Evolutionary conservation across 2,888 invertebrate genomes (phyloP).

Genomic region (Bombylius discolor): DNA sequence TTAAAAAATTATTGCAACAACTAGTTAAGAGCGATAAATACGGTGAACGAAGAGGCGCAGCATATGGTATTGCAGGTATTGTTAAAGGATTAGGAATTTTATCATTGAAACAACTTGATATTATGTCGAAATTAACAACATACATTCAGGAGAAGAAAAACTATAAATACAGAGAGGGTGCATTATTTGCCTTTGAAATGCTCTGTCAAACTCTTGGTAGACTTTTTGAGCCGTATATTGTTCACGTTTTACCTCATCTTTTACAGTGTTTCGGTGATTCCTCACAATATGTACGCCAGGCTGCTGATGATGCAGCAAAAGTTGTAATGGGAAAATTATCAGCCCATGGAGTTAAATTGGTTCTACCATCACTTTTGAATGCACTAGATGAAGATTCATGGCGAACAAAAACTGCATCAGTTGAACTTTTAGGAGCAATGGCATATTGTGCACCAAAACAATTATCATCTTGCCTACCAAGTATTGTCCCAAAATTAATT

Average conservation of each 20-base stretch:
- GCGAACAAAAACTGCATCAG: slow-evolving; percentile 94
- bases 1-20: slow-evolving; percentile 74
- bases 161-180: slow-evolving; percentile 86
- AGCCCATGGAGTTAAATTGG: slow-evolving; percentile 94
- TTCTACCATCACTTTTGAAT: slow-evolving; percentile 82
- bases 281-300: slow-evolving; percentile 88
- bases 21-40: slow-evolving; percentile 84
- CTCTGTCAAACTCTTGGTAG: slow-evolving; percentile 79
- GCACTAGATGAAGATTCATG: slow-evolving; percentile 97
- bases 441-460: slow-evolving; percentile 99
- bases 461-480: slow-evolving; percentile 91
- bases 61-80: slow-evolving; percentile 91
- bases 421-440: slow-evolving; percentile 94
- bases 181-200: slow-evolving; percentile 95
- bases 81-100: slow-evolving; percentile 96
- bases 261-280: slow-evolving; percentile 91
- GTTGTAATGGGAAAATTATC: slow-evolving; percentile 91
- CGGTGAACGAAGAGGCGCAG: slow-evolving; percentile 76
- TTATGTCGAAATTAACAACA: slow-evolving; percentile 84
- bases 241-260: slow-evolving; percentile 89
- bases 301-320: slow-evolving; percentile 92
- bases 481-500: slow-evolving; percentile 94
- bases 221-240: slow-evolving; percentile 96
- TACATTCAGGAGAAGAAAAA: slow-evolving; percentile 97
- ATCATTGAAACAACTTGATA: slow-evolving; percentile 86